Conservation (phyloP, 2,113 vertebrate genomes). For the Psephotus haematonotus region DNA sequence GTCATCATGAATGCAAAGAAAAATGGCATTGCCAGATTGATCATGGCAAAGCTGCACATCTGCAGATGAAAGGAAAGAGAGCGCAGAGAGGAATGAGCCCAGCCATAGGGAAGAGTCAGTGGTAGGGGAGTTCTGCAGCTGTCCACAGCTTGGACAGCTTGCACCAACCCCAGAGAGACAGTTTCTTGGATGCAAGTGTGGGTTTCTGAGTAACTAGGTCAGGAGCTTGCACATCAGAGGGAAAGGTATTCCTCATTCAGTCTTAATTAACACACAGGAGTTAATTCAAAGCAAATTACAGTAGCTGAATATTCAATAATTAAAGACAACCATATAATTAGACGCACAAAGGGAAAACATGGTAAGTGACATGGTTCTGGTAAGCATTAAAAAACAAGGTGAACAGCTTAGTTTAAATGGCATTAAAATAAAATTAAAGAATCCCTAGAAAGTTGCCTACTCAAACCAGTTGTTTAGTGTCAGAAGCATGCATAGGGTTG, state of each 20-base stretch:
- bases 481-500: not conserved
- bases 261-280: not conserved
- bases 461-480: not conserved
- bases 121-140: not conserved
- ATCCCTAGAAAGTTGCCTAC: not conserved
- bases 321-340: not conserved
- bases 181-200: not conserved
- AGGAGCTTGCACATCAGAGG: not conserved
- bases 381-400: not conserved
- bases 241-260: not conserved
- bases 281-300: not conserved
- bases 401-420: not conserved
- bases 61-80: not conserved
- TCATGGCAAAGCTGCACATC: rapidly evolving
- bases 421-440: not conserved
- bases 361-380: not conserved
- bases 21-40: not conserved
- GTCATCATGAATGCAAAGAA: not conserved
- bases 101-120: not conserved
- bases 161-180: not conserved
- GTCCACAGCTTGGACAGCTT: not conserved
- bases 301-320: not conserved
- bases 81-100: not conserved
- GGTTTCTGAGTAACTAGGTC: not conserved
- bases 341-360: not conserved